Percentiles rank a stretch among this genome's conserved stretches.
Evolutionary conservation across 2,797 vertebrate species (phyloP).

Genomic region (Mico argentatus): DNA sequence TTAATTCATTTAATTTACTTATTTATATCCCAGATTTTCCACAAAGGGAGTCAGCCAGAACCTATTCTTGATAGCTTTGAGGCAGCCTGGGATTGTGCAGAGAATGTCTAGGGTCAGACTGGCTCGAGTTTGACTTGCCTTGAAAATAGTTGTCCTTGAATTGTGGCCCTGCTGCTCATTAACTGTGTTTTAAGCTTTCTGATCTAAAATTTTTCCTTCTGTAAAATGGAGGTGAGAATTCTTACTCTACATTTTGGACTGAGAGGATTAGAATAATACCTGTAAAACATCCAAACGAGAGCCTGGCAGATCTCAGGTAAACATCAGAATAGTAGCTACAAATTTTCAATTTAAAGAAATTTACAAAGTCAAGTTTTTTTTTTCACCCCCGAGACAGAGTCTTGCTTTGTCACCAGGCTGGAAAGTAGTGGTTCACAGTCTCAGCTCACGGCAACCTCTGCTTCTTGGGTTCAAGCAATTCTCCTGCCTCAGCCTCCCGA

Average conservation of each 20-base stretch:
- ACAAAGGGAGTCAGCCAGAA: background rate
- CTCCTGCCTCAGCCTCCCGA: background rate
- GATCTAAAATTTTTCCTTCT: background rate
- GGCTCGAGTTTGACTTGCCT: background rate
- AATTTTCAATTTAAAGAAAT: slow-evolving; percentile 35
- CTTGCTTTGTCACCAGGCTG: too few relatives aligned
- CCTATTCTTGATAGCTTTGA: background rate
- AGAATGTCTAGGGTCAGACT: background rate
- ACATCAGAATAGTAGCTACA: background rate
- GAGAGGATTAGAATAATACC: background rate
- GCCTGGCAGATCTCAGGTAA: background rate
- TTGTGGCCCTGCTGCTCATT: background rate
- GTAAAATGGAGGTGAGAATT: background rate
- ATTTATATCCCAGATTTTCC: slow-evolving; percentile 37
- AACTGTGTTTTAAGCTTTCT: background rate
- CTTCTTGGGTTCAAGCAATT: background rate
- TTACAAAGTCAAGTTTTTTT: slow-evolving; percentile 23
- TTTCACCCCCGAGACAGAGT: too few relatives aligned
- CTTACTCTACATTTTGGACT: background rate
- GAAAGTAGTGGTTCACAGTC: background rate
- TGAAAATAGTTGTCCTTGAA: background rate
- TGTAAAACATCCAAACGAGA: background rate
- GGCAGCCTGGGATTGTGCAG: background rate
- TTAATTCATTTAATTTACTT: slow-evolving; percentile 54
- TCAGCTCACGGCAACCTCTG: background rate